Percentiles rank a stretch among this genome's conserved stretches.
Evolutionary conservation across 2,888 invertebrate species (phyloP).

Genomic region (Nysson spinosus): DNA sequence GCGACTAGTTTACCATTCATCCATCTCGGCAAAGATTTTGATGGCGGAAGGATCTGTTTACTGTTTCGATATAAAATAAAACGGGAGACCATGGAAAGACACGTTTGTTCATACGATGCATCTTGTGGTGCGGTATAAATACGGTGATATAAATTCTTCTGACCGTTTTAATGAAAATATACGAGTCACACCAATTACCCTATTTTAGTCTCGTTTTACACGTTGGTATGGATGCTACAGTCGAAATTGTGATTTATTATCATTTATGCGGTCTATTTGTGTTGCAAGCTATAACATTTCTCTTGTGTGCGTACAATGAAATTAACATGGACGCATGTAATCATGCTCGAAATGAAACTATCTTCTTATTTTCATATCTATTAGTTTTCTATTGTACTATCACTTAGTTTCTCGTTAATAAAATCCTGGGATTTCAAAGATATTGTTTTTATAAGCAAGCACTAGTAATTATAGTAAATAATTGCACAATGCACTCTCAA

Average conservation of each 20-base stretch:
- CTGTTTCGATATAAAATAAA: slow-evolving; percentile 25
- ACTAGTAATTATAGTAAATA: no score
- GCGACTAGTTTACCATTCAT: slow-evolving; percentile 36
- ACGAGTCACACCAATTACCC: slow-evolving; percentile 3
- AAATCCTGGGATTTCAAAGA: no score
- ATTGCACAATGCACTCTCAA: no score
- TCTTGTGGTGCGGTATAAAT: neutral
- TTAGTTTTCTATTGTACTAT: no score
- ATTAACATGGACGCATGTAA: no score
- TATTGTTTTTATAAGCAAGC: no score
- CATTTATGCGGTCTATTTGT: neutral
- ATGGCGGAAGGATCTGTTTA: slow-evolving; percentile 41
- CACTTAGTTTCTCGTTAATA: no score
- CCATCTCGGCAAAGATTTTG: slow-evolving; percentile 10
- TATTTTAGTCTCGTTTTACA: slow-evolving; percentile 10
- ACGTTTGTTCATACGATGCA: slow-evolving; percentile 12
- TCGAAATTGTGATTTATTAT: neutral
- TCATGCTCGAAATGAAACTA: no score
- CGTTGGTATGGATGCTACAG: neutral
- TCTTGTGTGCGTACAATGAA: no score
- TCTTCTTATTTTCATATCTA: no score
- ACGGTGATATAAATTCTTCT: neutral
- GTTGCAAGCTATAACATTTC: no score
- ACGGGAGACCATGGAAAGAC: no score
- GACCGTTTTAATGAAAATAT: slow-evolving; percentile 21